phyloP scores from a whole-genome alignment of 2,797 vertebrate genomes.

The Atherinosoma microstoma region DNA sequence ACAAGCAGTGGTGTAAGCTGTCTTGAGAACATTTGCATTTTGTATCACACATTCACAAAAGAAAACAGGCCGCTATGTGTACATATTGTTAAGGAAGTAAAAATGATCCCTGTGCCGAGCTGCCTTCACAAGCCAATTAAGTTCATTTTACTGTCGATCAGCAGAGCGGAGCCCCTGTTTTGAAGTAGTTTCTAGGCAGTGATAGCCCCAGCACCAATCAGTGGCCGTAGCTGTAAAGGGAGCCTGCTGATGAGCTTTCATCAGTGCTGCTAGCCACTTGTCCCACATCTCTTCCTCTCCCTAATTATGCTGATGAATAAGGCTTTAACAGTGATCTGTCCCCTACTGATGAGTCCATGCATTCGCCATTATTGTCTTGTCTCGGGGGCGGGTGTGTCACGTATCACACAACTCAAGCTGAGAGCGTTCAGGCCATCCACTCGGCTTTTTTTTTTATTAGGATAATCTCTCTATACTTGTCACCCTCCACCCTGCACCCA shows the following conservation, averaged over 20 bases:
- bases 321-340: constrained; percentile 63
- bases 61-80: constrained; percentile 25
- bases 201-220: constrained; percentile 72
- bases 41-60: background rate
- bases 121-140: constrained; percentile 62
- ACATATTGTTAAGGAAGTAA: constrained; percentile 48
- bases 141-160: constrained; percentile 65
- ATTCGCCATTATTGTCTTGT: constrained; percentile 62
- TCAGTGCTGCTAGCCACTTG: constrained; percentile 75
- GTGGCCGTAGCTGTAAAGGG: constrained; percentile 63
- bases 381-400: constrained; percentile 42
- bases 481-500: constrained; percentile 1
- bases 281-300: constrained; percentile 62
- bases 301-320: constrained; percentile 79
- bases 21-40: constrained; percentile 24
- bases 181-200: constrained; percentile 64
- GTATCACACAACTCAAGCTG: constrained; percentile 48
- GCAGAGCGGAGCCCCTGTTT: constrained; percentile 53
- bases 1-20: background rate
- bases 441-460: constrained; percentile 51
- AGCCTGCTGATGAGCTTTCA: constrained; percentile 75
- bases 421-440: constrained; percentile 31
- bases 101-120: constrained; percentile 34
- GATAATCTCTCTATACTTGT: constrained; percentile 48
- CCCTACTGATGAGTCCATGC: constrained; percentile 65